Conservation (phyloP, 2,888 invertebrate genomes). For the Augochlorella aurata region DNA sequence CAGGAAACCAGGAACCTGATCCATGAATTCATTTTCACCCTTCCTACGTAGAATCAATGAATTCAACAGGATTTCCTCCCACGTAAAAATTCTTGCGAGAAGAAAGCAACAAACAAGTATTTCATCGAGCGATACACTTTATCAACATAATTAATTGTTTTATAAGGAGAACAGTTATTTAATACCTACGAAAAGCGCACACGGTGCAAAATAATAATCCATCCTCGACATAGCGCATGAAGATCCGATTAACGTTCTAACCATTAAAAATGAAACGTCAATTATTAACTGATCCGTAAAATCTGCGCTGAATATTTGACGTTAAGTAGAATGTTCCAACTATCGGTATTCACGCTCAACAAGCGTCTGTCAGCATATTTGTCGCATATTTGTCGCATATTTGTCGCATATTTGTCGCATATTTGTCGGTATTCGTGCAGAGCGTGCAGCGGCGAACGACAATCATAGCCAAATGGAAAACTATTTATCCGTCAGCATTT, state of each 20-base stretch:
- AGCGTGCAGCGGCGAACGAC: neutral
- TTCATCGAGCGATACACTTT: neutral
- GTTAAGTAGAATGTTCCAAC: neutral
- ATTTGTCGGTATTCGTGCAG: neutral
- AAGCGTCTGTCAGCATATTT: no score
- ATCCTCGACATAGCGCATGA: no score
- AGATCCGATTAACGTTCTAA: neutral
- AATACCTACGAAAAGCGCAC: no score
- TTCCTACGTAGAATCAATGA: neutral
- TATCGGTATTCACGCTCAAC: neutral
- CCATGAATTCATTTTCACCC: neutral
- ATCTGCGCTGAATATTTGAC: neutral
- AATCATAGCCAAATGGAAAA: neutral
- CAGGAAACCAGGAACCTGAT: neutral
- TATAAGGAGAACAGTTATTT: no score
- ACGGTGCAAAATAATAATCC: no score
- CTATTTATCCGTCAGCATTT: neutral
- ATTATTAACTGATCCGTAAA: neutral
- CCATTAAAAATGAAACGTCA: neutral
- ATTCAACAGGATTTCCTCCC: neutral
- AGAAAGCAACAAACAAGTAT: neutral
- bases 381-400: neutral
- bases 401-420: no score
- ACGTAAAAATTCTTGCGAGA: slow-evolving; percentile 9
- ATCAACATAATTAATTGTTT: neutral